Percentiles rank a stretch among this genome's conserved stretches.
Conservation (phyloP, 1,140 invertebrate genomes). For the Tribolium castaneum region DNA sequence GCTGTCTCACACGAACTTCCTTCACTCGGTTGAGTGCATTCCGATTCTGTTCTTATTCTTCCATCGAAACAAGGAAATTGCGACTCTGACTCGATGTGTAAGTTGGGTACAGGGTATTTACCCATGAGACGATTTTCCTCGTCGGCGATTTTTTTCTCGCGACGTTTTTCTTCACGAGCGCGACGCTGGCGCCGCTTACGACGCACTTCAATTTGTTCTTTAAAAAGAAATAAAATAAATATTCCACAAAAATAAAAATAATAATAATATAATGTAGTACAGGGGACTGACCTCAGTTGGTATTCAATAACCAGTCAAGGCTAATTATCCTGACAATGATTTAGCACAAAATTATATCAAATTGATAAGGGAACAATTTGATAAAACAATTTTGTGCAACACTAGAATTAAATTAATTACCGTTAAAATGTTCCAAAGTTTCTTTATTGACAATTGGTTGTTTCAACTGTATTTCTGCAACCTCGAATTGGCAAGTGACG, state of each 20-base stretch:
- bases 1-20: constrained; percentile 44
- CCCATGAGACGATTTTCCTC: constrained; percentile 79
- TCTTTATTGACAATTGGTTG: constrained; percentile 77
- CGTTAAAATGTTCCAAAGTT: constrained; percentile 74
- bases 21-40: constrained; percentile 50
- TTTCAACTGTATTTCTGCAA: constrained; percentile 86
- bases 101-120: constrained; percentile 68
- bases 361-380: constrained; percentile 22
- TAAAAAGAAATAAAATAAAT: constrained; percentile 19
- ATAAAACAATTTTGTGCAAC: constrained; percentile 19
- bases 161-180: constrained; percentile 75
- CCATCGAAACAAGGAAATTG: constrained; percentile 75
- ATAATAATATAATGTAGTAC: constrained; percentile 38
- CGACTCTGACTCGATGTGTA: constrained; percentile 71
- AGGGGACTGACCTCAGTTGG: constrained; percentile 46
- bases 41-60: constrained; percentile 47
- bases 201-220: constrained; percentile 75
- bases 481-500: constrained; percentile 88
- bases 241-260: constrained; percentile 15
- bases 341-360: constrained; percentile 44
- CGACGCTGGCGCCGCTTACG: constrained; percentile 71
- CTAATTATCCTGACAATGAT: constrained; percentile 49
- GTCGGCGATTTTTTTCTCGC: constrained; percentile 77
- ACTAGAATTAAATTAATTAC: constrained; percentile 63
- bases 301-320: constrained; percentile 36